Base-by-base conservation (phyloP, 2,113 vertebrate species). In the Ornithorhynchus anatinus region DNA sequence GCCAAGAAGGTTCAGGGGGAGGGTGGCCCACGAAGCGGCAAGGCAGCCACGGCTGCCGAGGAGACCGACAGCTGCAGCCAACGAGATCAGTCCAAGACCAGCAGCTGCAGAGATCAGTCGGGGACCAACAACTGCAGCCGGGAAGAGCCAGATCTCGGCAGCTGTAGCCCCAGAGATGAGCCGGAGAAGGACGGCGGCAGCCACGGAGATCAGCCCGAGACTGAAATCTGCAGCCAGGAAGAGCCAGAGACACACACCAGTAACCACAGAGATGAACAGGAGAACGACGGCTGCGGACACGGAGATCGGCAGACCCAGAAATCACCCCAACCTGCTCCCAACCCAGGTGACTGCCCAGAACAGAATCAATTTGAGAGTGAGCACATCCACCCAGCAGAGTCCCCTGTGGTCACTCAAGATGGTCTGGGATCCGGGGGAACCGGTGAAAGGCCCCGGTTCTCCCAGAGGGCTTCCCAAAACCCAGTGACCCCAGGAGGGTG, bases 81-180 rank as follows among this genome's bases (percentile, higher is more conserved):
- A 23, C 44, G 77, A 69, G 45, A 19, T 50, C 25, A 7, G 22
- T 53, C 58, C 45, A 72, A 65, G 59, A 35, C 32, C 72, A 66
- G 37, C 78, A 75, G 25, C 44, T 7, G 20, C 22, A 48, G 77
- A 69, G 45, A 19, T 50, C 25, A 7, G 22, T 53, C 58, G 48
- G 72, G 68, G 59, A 35, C 32, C 72, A 66, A 39, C 78, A 75
- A 27, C 20, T 27, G 31, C 56, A 1, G 1, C 53, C 35, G n/a
- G n/a, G n/a, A n/a, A n/a, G n/a, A 40, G 11, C 31, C 52, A 72
- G 45, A 70, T 48, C 53, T 70, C n/a, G 44, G 7, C n/a, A n/a
- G n/a, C 15, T 57, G 53, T 1, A 10, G 20, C 42, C 14, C 2
- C 73, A 14, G 2, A 59, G 81, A 79, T 54, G 67, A 69, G 9